Evolutionary conservation across 1,140 invertebrate species (phyloP).

Genomic region (Teleogryllus occipitalis): DNA sequence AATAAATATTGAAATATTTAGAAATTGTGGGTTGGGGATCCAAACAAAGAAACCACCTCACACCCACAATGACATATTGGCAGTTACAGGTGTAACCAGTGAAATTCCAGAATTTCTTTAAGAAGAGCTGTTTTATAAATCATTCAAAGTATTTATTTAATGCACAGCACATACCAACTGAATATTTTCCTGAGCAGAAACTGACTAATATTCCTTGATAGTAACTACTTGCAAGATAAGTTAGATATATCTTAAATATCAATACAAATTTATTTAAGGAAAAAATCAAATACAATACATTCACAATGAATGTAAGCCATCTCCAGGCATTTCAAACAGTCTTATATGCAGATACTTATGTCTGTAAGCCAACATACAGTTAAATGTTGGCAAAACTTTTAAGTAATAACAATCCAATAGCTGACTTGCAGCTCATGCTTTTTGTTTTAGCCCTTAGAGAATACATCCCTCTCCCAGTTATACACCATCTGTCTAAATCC

Average conservation of each 20-base stretch:
- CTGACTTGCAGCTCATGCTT: background rate
- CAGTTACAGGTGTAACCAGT: too few species aligned
- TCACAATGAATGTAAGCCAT: background rate
- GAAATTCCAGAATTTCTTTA: too few species aligned
- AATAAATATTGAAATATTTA: too few species aligned
- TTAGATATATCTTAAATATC: background rate
- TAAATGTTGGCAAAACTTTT: background rate
- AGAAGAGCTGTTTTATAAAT: too few species aligned
- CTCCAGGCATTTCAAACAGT: background rate
- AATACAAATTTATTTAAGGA: slow-evolving; percentile 3
- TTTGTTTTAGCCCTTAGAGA: background rate
- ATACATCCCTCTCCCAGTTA: background rate
- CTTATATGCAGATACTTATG: background rate
- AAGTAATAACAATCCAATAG: background rate
- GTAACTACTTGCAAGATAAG: too few species aligned
- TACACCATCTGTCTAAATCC: background rate
- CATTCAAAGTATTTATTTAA: too few species aligned
- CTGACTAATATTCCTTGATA: too few species aligned
- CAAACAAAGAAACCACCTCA: too few species aligned
- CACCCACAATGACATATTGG: too few species aligned
- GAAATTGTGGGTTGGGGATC: too few species aligned
- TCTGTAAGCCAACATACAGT: background rate
- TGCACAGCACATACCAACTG: too few species aligned
- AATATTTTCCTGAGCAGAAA: too few species aligned
- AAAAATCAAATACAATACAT: background rate